Evolutionary conservation across 1,140 invertebrate species (phyloP).

Genomic region (Bicyclus anynana): DNA sequence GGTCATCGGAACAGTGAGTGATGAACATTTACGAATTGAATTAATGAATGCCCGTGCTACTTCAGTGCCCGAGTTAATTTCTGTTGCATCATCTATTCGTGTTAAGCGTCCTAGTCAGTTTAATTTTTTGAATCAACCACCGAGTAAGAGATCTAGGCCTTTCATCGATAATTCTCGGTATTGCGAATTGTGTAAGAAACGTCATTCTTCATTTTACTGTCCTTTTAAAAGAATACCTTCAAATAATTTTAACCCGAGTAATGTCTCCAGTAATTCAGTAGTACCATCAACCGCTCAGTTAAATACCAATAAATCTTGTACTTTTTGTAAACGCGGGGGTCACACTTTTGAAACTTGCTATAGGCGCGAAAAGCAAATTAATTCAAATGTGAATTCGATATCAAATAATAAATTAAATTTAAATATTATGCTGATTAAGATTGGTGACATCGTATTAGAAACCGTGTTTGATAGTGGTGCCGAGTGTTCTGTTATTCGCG

Average conservation of each 20-base stretch:
- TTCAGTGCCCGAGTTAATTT: slow-evolving; percentile 34
- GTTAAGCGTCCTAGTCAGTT: slow-evolving; percentile 12
- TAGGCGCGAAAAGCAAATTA: slow-evolving; percentile 13
- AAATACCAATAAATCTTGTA: not conserved
- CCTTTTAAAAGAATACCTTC: too few relatives aligned
- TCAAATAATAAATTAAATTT: slow-evolving; percentile 9
- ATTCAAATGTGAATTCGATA: slow-evolving; percentile 29
- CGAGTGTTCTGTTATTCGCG: slow-evolving; percentile 28
- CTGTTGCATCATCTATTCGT: slow-evolving; percentile 29
- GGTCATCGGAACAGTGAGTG: slow-evolving; percentile 20
- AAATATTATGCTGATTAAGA: slow-evolving; percentile 9
- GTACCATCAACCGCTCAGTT: too few relatives aligned
- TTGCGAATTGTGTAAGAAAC: too few relatives aligned
- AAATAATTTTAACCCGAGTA: too few relatives aligned
- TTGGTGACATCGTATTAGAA: slow-evolving; percentile 15
- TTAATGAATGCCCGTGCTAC: slow-evolving; percentile 26
- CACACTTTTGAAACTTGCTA: slow-evolving; percentile 33
- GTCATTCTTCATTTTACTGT: too few relatives aligned
- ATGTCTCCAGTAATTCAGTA: too few relatives aligned
- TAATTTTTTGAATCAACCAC: too few relatives aligned
- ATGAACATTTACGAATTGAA: slow-evolving; percentile 31
- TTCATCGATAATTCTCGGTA: too few relatives aligned
- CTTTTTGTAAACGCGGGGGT: slow-evolving; percentile 19
- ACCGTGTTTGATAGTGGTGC: slow-evolving; percentile 37
- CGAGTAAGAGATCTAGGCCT: too few relatives aligned